These are phyloP conservation scores for Enteromius viviparus DNA, from an alignment of 2,797 vertebrate genomes.

Conservation along the genomic window DNA sequence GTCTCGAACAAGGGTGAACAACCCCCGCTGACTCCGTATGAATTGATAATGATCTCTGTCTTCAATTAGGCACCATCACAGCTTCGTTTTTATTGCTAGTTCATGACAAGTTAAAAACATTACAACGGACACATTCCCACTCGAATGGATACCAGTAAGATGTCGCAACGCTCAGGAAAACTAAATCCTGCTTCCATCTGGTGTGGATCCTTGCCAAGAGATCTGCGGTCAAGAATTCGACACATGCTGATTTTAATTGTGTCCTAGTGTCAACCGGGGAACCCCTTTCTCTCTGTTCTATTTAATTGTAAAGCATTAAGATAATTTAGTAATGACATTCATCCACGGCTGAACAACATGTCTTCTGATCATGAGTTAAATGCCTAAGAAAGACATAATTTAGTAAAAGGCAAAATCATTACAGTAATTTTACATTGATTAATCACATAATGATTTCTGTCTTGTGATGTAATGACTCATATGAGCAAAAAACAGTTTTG, in stretches of 20 bases:
- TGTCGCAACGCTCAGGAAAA: slow-evolving; percentile 49
- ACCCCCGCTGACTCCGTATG: slow-evolving; percentile 20
- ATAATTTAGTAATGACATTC: slow-evolving; percentile 28
- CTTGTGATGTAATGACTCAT: slow-evolving; percentile 46
- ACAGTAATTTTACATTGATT: slow-evolving; percentile 28
- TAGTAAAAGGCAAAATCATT: slow-evolving; percentile 42
- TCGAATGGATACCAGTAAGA: slow-evolving; percentile 49
- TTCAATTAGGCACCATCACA: slow-evolving; percentile 43
- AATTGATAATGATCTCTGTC: slow-evolving; percentile 45
- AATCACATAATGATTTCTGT: slow-evolving; percentile 19
- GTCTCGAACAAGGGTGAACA: slow-evolving; percentile 7
- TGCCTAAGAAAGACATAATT: slow-evolving; percentile 18
- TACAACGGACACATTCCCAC: slow-evolving; percentile 35
- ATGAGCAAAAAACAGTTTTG: slow-evolving; percentile 24
- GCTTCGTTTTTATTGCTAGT: slow-evolving; percentile 19
- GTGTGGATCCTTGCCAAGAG: slow-evolving; percentile 48
- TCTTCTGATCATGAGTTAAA: slow-evolving; percentile 37
- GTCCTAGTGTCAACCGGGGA: slow-evolving; percentile 63
- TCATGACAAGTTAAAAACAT: slow-evolving; percentile 42
- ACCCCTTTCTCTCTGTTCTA: slow-evolving; percentile 54
- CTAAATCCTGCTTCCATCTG: slow-evolving; percentile 54
- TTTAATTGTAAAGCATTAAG: slow-evolving; percentile 29
- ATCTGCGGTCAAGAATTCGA: slow-evolving; percentile 49
- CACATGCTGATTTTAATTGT: slow-evolving; percentile 62
- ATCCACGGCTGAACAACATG: background rate